Base-by-base conservation (phyloP, 2,888 invertebrate species). In the Lamellibrachia columna region DNA sequence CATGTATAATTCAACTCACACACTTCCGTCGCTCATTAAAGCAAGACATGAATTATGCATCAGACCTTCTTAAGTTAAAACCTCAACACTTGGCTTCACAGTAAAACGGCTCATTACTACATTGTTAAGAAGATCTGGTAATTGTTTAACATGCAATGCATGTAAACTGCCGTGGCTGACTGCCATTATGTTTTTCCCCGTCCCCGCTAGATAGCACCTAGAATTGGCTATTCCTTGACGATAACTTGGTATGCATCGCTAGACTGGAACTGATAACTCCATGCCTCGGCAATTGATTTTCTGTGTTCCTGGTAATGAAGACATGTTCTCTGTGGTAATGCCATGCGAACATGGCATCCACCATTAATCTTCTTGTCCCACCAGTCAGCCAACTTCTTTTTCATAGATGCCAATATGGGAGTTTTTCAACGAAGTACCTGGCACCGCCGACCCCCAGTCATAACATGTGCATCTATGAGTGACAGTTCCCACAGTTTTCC, bases 121-220 rank as follows among this genome's bases (percentile, higher is more conserved):
- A n/a, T 75, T 75, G 75, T 75, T 75, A 75, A n/a, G 75, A 75
- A 75, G n/a, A 75, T 75, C 75, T 75, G 75, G 75, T 75, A 75
- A 75, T 75, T 75, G 75, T 75, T 22, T 75, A 22, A 22, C 75
- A n/a, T 75, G 75, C 15, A 15, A n/a, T 6, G 75, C 75, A 75
- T 75, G 75, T 75, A 75, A n/a, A 22, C 22, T 6, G 6, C 4
- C n/a, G n/a, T 22, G 75, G n/a, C 22, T 75, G 22, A 22, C 15
- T 75, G 75, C 22, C 75, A 22, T 22, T 75, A n/a, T 22, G 15
- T 75, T 11, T 75, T 75, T 15, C n/a, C 15, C 75, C n/a, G 22
- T 15, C n/a, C 75, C 15, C 22, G 22, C n/a, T 75, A 75, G 22
- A 75, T 15, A 75, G 75, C 75, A 75, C 11, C 22, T 11, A 15